A percentile compares a stretch with the other conserved stretches of the same genome.
phyloP scores from a whole-genome alignment of 2,888 invertebrate genomes.

The Mythimna lalbum region DNA sequence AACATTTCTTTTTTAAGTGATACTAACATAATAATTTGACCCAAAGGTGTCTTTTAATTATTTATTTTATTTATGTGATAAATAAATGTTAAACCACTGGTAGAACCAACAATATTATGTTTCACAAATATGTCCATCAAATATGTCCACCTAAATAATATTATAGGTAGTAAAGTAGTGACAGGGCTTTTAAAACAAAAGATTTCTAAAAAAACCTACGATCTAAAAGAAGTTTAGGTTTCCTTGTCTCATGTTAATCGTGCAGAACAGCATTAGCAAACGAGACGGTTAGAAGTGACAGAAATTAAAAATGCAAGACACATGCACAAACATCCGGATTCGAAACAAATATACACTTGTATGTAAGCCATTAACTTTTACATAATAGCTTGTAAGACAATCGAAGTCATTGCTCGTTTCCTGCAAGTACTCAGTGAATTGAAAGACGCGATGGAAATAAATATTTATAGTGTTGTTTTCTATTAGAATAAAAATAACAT shows the following conservation, averaged over 20 bases:
- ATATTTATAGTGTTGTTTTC: too few relatives aligned
- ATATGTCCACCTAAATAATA: not conserved
- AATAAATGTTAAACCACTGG: not conserved
- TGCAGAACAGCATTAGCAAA: slow-evolving; percentile 9
- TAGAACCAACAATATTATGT: not conserved
- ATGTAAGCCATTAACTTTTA: slow-evolving; percentile 32
- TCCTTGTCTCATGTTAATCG: slow-evolving; percentile 1
- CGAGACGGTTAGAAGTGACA: slow-evolving; percentile 12
- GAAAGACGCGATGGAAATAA: not conserved
- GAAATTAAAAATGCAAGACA: slow-evolving; percentile 41
- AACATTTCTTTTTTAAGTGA: too few relatives aligned
- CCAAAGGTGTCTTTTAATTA: too few relatives aligned
- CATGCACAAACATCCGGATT: slow-evolving; percentile 54
- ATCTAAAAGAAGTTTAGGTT: slow-evolving; percentile 2
- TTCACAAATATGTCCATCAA: not conserved
- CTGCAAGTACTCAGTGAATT: slow-evolving; percentile 7
- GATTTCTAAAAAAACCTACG: not conserved
- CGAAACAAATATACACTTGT: slow-evolving; percentile 17
- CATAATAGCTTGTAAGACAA: slow-evolving; percentile 25
- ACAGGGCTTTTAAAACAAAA: not conserved
- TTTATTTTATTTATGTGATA: too few relatives aligned
- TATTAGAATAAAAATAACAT: not conserved
- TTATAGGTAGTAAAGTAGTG: not conserved
- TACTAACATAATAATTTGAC: too few relatives aligned
- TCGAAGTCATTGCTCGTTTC: slow-evolving; percentile 10